These are phyloP conservation scores for Andrena flavipes DNA, from an alignment of 2,888 invertebrate species.

Conservation along the genomic window DNA sequence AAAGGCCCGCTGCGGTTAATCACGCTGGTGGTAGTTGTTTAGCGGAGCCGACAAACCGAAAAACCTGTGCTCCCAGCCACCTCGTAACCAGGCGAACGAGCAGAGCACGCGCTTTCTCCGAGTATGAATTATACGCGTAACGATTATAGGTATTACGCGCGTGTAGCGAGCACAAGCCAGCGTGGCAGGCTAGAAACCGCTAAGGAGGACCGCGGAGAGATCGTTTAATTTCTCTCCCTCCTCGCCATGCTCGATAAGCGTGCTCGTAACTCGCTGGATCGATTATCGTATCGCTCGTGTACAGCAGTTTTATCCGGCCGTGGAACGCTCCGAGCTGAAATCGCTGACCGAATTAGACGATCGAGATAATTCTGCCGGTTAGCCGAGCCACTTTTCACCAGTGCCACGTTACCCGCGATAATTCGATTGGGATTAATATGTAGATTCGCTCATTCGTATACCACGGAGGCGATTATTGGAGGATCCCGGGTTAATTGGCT, in stretches of 20 bases:
- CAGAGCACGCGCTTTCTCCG: conserved; percentile 75
- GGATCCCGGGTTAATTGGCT: conserved; percentile 80
- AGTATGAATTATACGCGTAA: conserved; percentile 78
- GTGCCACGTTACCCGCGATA: neutral
- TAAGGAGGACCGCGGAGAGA: conserved; percentile 62
- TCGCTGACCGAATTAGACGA: conserved; percentile 3
- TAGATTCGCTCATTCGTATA: conserved; percentile 20
- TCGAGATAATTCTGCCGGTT: conserved; percentile 11
- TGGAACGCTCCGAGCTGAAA: neutral
- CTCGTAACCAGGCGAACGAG: conserved; percentile 71
- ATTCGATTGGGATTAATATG: conserved; percentile 31
- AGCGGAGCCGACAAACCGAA: conserved; percentile 8
- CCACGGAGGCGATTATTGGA: conserved; percentile 45
- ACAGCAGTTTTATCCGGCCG: neutral
- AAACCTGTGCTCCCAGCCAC: conserved; percentile 28
- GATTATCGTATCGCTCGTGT: conserved; percentile 17
- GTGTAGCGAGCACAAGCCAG: conserved; percentile 72
- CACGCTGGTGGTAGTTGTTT: neutral
- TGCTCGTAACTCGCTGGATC: conserved; percentile 1
- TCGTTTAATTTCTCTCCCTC: conserved; percentile 58
- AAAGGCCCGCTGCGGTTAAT: conserved; percentile 8
- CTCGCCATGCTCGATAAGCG: conserved; percentile 15
- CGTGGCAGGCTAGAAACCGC: conserved; percentile 41
- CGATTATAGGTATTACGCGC: conserved; percentile 81
- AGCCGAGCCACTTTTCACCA: neutral